A percentile compares a stretch with the other conserved stretches of the same genome.
Conservation (phyloP, 2,113 vertebrate species). For the Thryonomys swinderianus region DNA sequence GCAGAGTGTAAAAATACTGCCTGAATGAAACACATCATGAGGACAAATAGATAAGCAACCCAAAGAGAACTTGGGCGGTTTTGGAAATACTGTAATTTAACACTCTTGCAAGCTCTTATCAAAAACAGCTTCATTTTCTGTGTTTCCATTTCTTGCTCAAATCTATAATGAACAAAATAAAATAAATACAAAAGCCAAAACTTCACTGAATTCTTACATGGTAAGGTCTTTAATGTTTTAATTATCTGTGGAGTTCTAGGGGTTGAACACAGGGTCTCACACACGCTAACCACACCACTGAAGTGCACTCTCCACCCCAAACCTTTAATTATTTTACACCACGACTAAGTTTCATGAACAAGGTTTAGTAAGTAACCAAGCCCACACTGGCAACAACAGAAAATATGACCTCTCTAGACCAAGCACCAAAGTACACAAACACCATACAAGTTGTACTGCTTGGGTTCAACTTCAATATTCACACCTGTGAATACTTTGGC, state of each 20-base stretch:
- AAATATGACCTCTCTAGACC: not conserved
- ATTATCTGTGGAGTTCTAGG: not conserved
- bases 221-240: not conserved
- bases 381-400: not conserved
- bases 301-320: not conserved
- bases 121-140: not conserved
- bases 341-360: not conserved
- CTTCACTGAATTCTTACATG: slow-evolving; percentile 27
- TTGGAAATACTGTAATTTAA: not conserved
- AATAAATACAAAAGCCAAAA: not conserved
- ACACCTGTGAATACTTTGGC: not conserved
- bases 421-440: not conserved
- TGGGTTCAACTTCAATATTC: not conserved
- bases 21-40: slow-evolving; percentile 6
- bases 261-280: not conserved
- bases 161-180: not conserved
- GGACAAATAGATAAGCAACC: not conserved
- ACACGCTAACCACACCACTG: not conserved
- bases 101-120: not conserved
- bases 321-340: not conserved
- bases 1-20: not conserved
- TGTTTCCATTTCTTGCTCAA: slow-evolving; percentile 3
- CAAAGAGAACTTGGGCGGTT: not conserved
- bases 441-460: not conserved
- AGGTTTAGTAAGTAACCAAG: not conserved